These are phyloP conservation scores for Aradophagus sp. DNA, from an alignment of 1,140 invertebrate species.

Conservation along the genomic window DNA sequence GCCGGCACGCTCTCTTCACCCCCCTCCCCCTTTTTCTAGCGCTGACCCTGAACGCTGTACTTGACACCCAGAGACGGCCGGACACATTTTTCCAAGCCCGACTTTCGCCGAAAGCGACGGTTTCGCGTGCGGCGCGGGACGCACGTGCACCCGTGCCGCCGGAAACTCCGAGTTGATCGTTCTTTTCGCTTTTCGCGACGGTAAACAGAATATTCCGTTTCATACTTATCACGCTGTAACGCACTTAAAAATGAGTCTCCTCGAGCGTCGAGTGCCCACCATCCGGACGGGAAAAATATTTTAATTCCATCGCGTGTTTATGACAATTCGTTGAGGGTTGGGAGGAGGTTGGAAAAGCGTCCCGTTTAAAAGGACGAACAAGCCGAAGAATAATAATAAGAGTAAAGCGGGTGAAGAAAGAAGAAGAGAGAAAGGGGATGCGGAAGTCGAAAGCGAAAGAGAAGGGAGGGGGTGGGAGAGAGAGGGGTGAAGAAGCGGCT, in stretches of 20 bases:
- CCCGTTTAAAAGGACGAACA: too few relatives aligned
- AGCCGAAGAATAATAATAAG: slow-evolving; percentile 35
- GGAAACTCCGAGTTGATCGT: slow-evolving; percentile 35
- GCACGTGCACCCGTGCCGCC: slow-evolving; percentile 10
- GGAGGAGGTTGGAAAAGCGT: too few relatives aligned
- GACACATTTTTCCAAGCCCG: slow-evolving; percentile 18
- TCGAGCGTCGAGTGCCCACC: slow-evolving; percentile 3
- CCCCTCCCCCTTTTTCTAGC: slow-evolving; percentile 3
- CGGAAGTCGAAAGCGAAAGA: not conserved
- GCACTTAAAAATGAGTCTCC: slow-evolving; percentile 19
- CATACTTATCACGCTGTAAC: slow-evolving; percentile 10
- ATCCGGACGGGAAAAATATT: slow-evolving; percentile 25
- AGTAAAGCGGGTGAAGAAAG: slow-evolving; percentile 1
- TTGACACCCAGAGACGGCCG: slow-evolving; percentile 27
- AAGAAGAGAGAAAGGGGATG: not conserved
- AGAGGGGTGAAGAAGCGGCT: slow-evolving; percentile 21
- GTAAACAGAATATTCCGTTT: slow-evolving; percentile 40
- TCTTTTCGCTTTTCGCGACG: slow-evolving; percentile 27
- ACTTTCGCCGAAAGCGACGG: slow-evolving; percentile 7
- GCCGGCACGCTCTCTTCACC: not conserved
- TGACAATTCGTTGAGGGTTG: too few relatives aligned
- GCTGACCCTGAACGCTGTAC: slow-evolving; percentile 37
- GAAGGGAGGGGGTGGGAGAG: not conserved
- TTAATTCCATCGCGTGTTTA: slow-evolving; percentile 36
- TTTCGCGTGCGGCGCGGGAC: slow-evolving; percentile 17